Conservation (phyloP, 2,888 invertebrate genomes). For the Podabrus alpinus region DNA sequence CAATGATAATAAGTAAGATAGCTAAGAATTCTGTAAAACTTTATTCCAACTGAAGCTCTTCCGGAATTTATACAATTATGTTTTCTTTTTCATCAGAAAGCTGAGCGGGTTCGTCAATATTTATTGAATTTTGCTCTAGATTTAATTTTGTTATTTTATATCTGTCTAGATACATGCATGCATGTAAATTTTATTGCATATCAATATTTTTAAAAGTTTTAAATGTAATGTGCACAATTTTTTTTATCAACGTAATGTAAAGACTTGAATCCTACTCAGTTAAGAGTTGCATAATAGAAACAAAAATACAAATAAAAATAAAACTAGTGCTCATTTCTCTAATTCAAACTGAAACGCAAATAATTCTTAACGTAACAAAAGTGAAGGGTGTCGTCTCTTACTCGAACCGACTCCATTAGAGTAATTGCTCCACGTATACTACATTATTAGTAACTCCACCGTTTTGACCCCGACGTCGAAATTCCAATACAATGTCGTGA, state of each 20-base stretch:
- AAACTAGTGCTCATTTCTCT: background rate
- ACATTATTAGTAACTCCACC: constrained; percentile 22
- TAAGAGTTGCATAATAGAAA: background rate
- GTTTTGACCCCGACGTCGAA: constrained; percentile 12
- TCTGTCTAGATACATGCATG: background rate
- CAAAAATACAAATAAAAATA: background rate
- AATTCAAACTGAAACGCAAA: constrained; percentile 20
- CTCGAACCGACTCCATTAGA: constrained; percentile 39
- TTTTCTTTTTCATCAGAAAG: constrained; percentile 9
- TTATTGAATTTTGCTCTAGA: background rate
- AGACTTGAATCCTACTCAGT: background rate
- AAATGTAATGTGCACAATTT: background rate
- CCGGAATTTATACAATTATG: constrained; percentile 19
- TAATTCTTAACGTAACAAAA: constrained; percentile 32
- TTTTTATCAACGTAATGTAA: background rate
- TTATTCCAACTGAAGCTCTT: constrained; percentile 12
- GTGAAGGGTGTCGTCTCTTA: constrained; percentile 28
- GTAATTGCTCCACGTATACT: constrained; percentile 40
- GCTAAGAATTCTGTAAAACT: constrained; percentile 16
- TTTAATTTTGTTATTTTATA: constrained; percentile 6
- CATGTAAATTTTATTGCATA: background rate
- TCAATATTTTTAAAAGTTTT: background rate
- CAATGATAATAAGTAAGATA: constrained; percentile 24
- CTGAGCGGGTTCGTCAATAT: constrained; percentile 11
- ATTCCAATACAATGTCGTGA: constrained; percentile 6